Percentiles rank a stretch among this genome's conserved stretches.
These are phyloP conservation scores for Sylvietta virens DNA, from an alignment of 2,113 vertebrate species.

Conservation along the genomic window DNA sequence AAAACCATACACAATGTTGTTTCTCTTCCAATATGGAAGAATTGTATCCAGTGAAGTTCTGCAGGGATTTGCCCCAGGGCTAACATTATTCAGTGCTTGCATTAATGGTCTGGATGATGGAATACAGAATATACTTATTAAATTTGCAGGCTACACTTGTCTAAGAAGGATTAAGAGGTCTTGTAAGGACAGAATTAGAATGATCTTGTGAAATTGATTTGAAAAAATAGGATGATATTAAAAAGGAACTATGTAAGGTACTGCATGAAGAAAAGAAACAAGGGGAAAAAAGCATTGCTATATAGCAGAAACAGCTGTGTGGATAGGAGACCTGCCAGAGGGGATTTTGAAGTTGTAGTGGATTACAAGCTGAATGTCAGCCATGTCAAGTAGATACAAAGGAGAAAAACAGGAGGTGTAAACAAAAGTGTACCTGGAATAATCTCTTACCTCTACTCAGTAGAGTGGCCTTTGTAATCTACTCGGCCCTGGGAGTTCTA, in stretches of 20 bases:
- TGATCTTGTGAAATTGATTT: neutral
- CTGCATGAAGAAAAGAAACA: neutral
- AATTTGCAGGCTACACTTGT: neutral
- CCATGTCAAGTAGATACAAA: neutral
- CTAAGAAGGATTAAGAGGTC: neutral
- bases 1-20: neutral
- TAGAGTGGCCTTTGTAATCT: neutral
- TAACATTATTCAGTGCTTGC: neutral
- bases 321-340: neutral
- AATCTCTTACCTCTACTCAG: neutral
- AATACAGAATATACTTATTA: constrained; percentile 19
- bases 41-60: neutral
- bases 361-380: neutral
- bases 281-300: neutral
- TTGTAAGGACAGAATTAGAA: neutral
- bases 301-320: neutral
- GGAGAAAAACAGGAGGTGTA: neutral
- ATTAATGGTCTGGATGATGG: neutral
- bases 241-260: neutral
- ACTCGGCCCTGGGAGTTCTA: neutral
- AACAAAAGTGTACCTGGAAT: neutral
- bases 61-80: neutral
- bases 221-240: neutral
- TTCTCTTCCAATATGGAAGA: neutral
- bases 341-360: neutral